A percentile compares a stretch with the other conserved stretches of the same genome.
phyloP scores from a whole-genome alignment of 1,140 invertebrate species.

The Saccostrea cuccullata region DNA sequence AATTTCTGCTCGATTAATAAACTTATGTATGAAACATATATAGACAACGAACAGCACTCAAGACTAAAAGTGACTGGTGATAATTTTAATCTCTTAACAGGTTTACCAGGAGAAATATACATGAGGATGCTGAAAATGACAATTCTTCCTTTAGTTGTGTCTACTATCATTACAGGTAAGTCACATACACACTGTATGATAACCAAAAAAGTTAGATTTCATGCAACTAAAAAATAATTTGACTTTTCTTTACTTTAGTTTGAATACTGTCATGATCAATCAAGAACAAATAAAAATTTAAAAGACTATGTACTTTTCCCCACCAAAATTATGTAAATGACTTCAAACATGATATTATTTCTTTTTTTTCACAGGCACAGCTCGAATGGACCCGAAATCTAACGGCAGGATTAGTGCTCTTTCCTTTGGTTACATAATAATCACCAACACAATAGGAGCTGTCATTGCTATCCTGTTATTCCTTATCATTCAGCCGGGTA shows the following conservation, averaged over 20 bases:
- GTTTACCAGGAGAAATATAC: constrained; percentile 32
- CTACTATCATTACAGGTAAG: constrained; percentile 34
- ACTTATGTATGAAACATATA: too few relatives aligned
- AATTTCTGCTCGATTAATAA: too few relatives aligned
- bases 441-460: constrained; percentile 50
- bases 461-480: constrained; percentile 31
- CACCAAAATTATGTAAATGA: background rate
- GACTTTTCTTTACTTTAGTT: background rate
- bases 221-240: background rate
- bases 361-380: constrained; percentile 26
- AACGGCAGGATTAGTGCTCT: constrained; percentile 17
- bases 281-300: background rate
- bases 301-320: background rate
- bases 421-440: constrained; percentile 26
- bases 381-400: constrained; percentile 43
- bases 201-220: background rate
- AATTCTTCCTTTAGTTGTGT: constrained; percentile 20
- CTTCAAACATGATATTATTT: background rate
- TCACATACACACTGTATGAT: background rate
- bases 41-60: too few relatives aligned
- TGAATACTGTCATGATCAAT: background rate
- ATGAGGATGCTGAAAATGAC: constrained; percentile 35
- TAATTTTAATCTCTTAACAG: background rate
- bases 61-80: too few relatives aligned
- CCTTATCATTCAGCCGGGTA: constrained; percentile 39